Evolutionary conservation across 2,888 invertebrate species (phyloP), one percentile per base, ranked within the genome.

Genomic region (Neria commutata): DNA sequence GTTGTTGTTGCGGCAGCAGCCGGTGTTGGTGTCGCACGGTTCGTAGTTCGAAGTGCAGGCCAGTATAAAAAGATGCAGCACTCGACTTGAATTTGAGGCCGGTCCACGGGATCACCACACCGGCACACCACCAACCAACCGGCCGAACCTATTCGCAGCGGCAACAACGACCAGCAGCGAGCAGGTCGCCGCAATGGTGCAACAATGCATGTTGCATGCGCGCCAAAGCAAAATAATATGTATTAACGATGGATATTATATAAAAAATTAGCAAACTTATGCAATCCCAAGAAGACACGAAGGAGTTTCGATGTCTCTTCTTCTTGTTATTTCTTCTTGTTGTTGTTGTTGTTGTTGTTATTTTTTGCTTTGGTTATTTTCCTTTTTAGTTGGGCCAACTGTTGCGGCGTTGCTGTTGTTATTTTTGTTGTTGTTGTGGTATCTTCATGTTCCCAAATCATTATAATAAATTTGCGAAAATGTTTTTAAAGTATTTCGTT

Each of bases 221-320:
- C 59, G 49, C 60, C 62, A 51, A 61, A 65, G 62, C 62, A 71
- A 78, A 76, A 76, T 76, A 78, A 78, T 76, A 76, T 76, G 70
- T 76, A 78, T 76, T 78, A 76, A 71, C 75, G 68, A 75, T n/a
- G n/a, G n/a, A n/a, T 67, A 77, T 76, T 76, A 76, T 76, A 74
- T 71, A 75, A 74, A 75, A 72, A 71, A 71, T 67, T 71, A 69
- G 67, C 68, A 60, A 69, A 64, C 66, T 76, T 75, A 76, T 75
- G 74, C 71, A 77, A 77, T 67, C 65, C 61, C 70, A 69, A 73
- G 65, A 66, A 69, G 68, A 66, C 71, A 73, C 69, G 71, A 59
- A 68, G 59, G 62, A 64, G 53, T 54, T 58, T 47, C 16, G 54
- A 6, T 45, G 40, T 25, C 37, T 37, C 40, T 37, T 34, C 24